Conservation (phyloP, 2,888 invertebrate genomes). For the Philereme transversata region DNA sequence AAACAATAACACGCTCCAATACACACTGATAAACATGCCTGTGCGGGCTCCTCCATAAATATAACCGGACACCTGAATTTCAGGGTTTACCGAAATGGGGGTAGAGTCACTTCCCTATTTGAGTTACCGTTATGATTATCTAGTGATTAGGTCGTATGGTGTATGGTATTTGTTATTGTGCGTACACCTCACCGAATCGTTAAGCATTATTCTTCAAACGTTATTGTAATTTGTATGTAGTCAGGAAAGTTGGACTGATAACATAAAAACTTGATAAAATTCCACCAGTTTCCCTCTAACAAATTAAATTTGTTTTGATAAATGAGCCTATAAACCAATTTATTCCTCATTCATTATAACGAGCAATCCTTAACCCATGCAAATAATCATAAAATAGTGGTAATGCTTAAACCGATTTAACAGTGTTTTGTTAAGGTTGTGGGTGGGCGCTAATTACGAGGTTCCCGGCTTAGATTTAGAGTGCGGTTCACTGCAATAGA, state of each 20-base stretch:
- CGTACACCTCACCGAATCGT: too few species aligned
- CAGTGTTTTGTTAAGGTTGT: slow-evolving; percentile 34
- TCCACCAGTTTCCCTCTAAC: too few species aligned
- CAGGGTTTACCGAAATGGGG: slow-evolving; percentile 33
- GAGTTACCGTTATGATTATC: too few species aligned
- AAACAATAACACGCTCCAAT: slow-evolving; percentile 75
- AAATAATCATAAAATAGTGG: slow-evolving; percentile 22
- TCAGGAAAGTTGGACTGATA: too few species aligned
- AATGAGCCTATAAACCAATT: neutral
- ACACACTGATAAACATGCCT: slow-evolving; percentile 68
- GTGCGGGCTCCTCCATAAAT: slow-evolving; percentile 64
- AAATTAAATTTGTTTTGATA: too few species aligned
- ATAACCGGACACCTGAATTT: slow-evolving; percentile 48
- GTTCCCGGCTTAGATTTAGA: slow-evolving; percentile 63
- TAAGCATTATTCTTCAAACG: too few species aligned
- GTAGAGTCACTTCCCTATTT: too few species aligned
- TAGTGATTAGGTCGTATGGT: too few species aligned
- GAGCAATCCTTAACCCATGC: slow-evolving; percentile 8
- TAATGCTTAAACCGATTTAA: slow-evolving; percentile 33
- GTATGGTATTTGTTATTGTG: too few species aligned
- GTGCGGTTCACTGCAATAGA: slow-evolving; percentile 54
- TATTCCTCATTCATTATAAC: slow-evolving; percentile 1
- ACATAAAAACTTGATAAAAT: too few species aligned
- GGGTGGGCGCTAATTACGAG: slow-evolving; percentile 53
- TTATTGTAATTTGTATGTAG: too few species aligned